These are phyloP conservation scores for Acanthopleura granulata DNA, from an alignment of 2,888 invertebrate species.

Conservation along the genomic window DNA sequence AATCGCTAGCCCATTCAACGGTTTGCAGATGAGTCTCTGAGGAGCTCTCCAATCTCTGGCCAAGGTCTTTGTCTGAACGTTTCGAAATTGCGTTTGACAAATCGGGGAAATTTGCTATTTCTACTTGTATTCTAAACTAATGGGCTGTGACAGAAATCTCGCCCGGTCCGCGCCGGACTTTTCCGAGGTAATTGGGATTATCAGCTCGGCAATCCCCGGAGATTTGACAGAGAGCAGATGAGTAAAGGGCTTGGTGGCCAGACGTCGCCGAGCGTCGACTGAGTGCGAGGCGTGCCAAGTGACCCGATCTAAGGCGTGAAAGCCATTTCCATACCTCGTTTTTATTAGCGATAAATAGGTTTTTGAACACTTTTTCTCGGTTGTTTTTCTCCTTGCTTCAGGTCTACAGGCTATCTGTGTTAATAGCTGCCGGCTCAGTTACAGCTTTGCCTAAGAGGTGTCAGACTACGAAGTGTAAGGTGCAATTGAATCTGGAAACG, in stretches of 20 bases:
- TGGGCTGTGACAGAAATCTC: conserved; percentile 5
- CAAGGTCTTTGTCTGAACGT: neutral
- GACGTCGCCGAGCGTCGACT: neutral
- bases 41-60: neutral
- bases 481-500: no score
- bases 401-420: no score
- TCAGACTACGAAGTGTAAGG: no score
- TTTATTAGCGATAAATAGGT: conserved; percentile 10
- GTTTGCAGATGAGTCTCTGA: conserved; percentile 1
- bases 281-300: neutral
- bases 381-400: neutral
- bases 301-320: conserved; percentile 4
- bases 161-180: neutral
- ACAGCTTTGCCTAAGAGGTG: no score
- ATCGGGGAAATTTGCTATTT: conserved; percentile 10
- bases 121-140: conserved; percentile 1
- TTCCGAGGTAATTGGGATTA: conserved; percentile 1
- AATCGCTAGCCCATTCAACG: conserved; percentile 1
- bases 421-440: no score
- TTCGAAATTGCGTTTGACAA: conserved; percentile 12
- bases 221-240: neutral
- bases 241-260: conserved; percentile 3
- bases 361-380: conserved; percentile 8
- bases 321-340: conserved; percentile 7
- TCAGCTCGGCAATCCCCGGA: neutral